Evolutionary conservation across 2,888 invertebrate species (phyloP).

Genomic region (Zygogramma bicolorata): DNA sequence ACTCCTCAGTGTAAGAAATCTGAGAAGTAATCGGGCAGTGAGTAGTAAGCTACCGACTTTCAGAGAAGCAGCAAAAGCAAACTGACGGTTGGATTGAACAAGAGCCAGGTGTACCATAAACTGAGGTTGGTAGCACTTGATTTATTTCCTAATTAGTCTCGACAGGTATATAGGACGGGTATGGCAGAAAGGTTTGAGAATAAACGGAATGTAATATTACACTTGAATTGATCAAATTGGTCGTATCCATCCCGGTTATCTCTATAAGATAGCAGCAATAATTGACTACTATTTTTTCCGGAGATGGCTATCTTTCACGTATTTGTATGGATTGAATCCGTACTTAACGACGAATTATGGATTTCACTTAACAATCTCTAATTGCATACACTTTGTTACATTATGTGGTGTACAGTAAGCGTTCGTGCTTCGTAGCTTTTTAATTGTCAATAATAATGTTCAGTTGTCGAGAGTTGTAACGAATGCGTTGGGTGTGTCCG

Average conservation of each 20-base stretch:
- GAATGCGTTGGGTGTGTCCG: constrained; percentile 6
- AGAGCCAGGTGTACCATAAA: constrained; percentile 50
- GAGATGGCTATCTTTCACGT: constrained; percentile 44
- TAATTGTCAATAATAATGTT: constrained; percentile 13
- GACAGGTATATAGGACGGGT: constrained; percentile 66
- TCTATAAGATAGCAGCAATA: constrained; percentile 49
- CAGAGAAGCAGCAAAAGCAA: constrained; percentile 15
- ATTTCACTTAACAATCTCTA: constrained; percentile 36
- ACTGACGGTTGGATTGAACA: constrained; percentile 15
- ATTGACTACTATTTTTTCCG: constrained; percentile 50
- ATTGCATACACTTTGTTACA: constrained; percentile 46
- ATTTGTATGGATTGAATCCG: constrained; percentile 46
- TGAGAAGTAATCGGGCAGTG: not conserved
- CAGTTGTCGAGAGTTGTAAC: not conserved
- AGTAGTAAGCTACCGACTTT: constrained; percentile 5
- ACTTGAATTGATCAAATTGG: constrained; percentile 58
- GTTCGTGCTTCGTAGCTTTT: not conserved
- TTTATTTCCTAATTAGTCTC: constrained; percentile 67
- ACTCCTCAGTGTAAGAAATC: not conserved
- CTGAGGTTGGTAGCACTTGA: constrained; percentile 57
- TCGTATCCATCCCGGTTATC: constrained; percentile 51
- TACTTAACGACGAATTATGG: constrained; percentile 46
- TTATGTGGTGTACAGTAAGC: constrained; percentile 26
- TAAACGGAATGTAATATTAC: constrained; percentile 57
- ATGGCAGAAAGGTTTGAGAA: constrained; percentile 58